These are phyloP conservation scores for Antheraea mylitta DNA, from an alignment of 1,140 invertebrate genomes.

Conservation along the genomic window DNA sequence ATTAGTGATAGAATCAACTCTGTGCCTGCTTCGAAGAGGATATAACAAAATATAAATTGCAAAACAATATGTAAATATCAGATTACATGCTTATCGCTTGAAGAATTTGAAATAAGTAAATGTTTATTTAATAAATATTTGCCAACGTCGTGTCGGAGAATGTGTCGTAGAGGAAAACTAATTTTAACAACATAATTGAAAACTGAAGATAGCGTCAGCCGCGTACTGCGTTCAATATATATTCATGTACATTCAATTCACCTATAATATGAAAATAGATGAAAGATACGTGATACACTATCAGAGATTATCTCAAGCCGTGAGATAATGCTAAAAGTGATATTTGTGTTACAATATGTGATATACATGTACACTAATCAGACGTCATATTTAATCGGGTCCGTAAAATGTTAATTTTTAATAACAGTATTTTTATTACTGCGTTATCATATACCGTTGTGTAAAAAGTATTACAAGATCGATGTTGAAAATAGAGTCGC, in stretches of 20 bases:
- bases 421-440: constrained; percentile 18
- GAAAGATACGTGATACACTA: constrained; percentile 39
- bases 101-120: background rate
- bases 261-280: constrained; percentile 25
- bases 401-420: constrained; percentile 26
- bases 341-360: constrained; percentile 27
- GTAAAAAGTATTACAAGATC: constrained; percentile 18
- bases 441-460: constrained; percentile 6
- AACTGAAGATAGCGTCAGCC: constrained; percentile 1
- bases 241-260: constrained; percentile 6
- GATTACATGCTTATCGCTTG: background rate
- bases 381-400: constrained; percentile 10
- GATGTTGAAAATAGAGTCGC: constrained; percentile 11
- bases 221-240: background rate
- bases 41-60: too few relatives aligned
- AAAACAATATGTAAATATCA: background rate
- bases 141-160: constrained; percentile 16
- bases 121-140: constrained; percentile 24
- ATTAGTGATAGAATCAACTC: too few relatives aligned
- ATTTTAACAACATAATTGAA: background rate
- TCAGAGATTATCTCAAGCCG: constrained; percentile 48
- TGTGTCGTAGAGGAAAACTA: constrained; percentile 15
- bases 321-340: constrained; percentile 39
- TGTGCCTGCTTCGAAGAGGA: too few relatives aligned
- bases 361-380: constrained; percentile 26